These are phyloP conservation scores for Ascidia mentula DNA, from an alignment of 23 tunicate species.

Conservation along the genomic window DNA sequence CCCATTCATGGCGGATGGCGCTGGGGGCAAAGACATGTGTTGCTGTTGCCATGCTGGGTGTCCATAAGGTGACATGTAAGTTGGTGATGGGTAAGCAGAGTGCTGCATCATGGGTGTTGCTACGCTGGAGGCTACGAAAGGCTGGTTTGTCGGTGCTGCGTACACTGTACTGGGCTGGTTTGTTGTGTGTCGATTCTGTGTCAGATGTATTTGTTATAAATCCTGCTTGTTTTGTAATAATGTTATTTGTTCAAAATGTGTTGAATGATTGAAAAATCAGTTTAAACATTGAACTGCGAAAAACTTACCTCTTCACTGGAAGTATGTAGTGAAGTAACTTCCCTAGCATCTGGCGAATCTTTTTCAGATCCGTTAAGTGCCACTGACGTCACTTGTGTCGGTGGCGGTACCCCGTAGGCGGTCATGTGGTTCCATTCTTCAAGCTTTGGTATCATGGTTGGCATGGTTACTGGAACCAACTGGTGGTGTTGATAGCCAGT, in stretches of 20 bases:
- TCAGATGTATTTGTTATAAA: neutral
- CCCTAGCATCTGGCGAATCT: slow-evolving; percentile 26
- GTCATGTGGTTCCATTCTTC: slow-evolving; percentile 84
- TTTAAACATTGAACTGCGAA: neutral
- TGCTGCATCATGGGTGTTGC: slow-evolving; percentile 34
- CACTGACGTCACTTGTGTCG: slow-evolving; percentile 86
- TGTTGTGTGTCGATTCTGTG: slow-evolving; percentile 29
- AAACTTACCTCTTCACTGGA: slow-evolving; percentile 32
- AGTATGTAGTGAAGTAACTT: slow-evolving; percentile 33
- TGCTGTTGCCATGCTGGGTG: slow-evolving; percentile 50
- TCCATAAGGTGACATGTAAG: slow-evolving; percentile 61
- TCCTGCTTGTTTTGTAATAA: neutral
- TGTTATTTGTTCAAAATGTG: neutral
- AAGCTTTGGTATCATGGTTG: slow-evolving; percentile 64
- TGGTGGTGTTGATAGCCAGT: slow-evolving; percentile 29
- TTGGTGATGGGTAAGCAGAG: slow-evolving; percentile 16
- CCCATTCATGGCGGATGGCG: slow-evolving; percentile 21
- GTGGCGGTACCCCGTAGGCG: slow-evolving; percentile 87
- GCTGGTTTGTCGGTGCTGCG: slow-evolving; percentile 21
- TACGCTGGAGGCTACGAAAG: slow-evolving; percentile 24
- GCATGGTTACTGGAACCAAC: slow-evolving; percentile 37
- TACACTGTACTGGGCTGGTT: slow-evolving; percentile 26
- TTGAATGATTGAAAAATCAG: no score
- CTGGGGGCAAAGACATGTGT: slow-evolving; percentile 16
- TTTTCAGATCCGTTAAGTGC: slow-evolving; percentile 56